phyloP scores from a whole-genome alignment of 2,113 vertebrate genomes.

The Ondatra zibethicus region DNA sequence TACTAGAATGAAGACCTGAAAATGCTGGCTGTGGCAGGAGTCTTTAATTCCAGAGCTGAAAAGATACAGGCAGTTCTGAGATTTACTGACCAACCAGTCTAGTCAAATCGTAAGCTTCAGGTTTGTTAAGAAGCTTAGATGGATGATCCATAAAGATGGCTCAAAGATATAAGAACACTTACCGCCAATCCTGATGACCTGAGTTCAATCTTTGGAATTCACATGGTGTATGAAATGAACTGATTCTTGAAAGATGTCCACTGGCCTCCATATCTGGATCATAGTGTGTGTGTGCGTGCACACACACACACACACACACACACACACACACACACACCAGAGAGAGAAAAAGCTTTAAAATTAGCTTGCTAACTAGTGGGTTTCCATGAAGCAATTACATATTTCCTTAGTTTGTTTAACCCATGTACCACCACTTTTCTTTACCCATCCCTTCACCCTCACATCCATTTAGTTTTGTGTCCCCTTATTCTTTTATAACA shows the following conservation, averaged over 20 bases:
- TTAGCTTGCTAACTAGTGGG: not conserved
- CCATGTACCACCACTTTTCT: not conserved
- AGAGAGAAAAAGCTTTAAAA: not conserved
- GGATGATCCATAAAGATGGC: not conserved
- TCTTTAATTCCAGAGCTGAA: not conserved
- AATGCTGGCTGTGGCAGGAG: not conserved
- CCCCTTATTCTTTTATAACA: not conserved
- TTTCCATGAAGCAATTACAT: not conserved
- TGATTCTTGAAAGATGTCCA: not conserved
- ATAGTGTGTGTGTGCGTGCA: rapidly evolving
- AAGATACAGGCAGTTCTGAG: not conserved
- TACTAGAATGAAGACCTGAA: not conserved
- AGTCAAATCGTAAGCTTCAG: not conserved
- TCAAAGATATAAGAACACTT: not conserved
- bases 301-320: no score
- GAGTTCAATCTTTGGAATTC: not conserved
- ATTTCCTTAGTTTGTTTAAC: not conserved
- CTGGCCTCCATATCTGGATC: not conserved
- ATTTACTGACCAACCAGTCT: no score
- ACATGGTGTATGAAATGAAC: not conserved
- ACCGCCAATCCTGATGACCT: not conserved
- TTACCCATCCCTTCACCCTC: not conserved
- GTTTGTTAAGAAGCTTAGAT: not conserved
- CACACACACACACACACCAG: no score
- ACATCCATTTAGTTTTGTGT: not conserved